Evolutionary conservation across 30 jellyfish, hydroid and myxozoan genomes (phyloP).

Genomic region (Chironex yamaguchii): DNA sequence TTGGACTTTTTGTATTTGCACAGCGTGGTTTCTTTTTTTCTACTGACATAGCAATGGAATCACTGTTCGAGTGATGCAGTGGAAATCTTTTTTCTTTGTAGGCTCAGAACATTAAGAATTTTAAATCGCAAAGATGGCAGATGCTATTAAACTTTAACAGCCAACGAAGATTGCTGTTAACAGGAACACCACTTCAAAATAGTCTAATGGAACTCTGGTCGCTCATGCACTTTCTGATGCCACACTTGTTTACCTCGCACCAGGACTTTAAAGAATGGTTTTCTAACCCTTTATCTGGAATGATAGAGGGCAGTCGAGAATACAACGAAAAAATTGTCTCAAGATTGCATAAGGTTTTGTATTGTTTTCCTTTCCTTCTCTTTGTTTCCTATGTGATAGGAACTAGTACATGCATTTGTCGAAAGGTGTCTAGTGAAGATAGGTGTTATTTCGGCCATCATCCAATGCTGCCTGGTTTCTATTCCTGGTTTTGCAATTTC

Average conservation of each 20-base stretch:
- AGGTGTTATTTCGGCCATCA: too few species aligned
- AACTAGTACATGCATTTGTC: too few species aligned
- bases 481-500: neutral
- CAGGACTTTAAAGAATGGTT: slow-evolving; percentile 99
- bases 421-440: too few species aligned
- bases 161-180: slow-evolving; percentile 90
- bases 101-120: slow-evolving; percentile 98
- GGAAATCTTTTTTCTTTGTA: slow-evolving; percentile 4
- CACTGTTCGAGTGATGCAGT: neutral
- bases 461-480: neutral
- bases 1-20: neutral
- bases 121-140: slow-evolving; percentile 98
- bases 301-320: slow-evolving; percentile 98
- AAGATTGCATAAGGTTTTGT: slow-evolving; percentile 85
- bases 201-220: slow-evolving; percentile 98
- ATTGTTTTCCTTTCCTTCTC: too few species aligned
- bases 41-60: neutral
- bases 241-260: slow-evolving; percentile 91
- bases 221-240: slow-evolving; percentile 97
- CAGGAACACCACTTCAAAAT: slow-evolving; percentile 98
- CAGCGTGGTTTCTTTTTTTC: neutral
- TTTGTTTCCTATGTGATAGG: too few species aligned
- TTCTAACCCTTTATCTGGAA: slow-evolving; percentile 96
- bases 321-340: slow-evolving; percentile 88
- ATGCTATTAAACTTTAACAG: slow-evolving; percentile 92